Base-by-base conservation (phyloP, 2,888 invertebrate species). In the Ypsolopha sequella region DNA sequence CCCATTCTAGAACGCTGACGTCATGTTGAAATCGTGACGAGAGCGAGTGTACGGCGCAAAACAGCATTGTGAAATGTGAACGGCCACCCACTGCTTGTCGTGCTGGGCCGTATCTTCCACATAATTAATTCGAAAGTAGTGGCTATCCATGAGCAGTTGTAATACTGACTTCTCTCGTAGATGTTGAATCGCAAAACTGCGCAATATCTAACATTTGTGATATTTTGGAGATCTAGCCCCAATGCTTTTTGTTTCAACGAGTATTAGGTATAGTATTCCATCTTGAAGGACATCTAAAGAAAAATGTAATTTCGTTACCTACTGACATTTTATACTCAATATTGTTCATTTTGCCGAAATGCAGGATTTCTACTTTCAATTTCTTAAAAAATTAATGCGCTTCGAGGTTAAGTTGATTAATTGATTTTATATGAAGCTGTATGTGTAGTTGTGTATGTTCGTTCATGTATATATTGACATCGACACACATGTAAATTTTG, bases 51-150 rank as follows among this genome's bases (percentile, higher is more conserved):
- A 74, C 77, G 73, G 69, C 70, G 69, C 77, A 64, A 58, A 70
- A 72, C 78, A 71, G 76, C 74, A 80, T 85, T 86, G 86, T 85
- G 86, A 85, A 85, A 85, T 85, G 85, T 84, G 86, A 82, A 81
- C 79, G 80, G 80, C 80, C 82, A 76, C 79, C 80, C 74, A 84
- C 79, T 78, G 76, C 77, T 76, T 72, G 70, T 71, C 70, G 68
- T 73, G 72, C 69, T 68, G 73, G 69, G 69, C 71, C 70, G 69
- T 65, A 73, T 77, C 75, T 71, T 73, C 65, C 41, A 11, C 24
- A 13, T 72, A 79, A 78, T 75, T 78, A 70, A 72, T 66, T 81
- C 73, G 73, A 80, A 81, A 84, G 78, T 80, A 68, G 82, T 84
- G 85, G 80, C 78, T 77, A 77, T 24, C 24, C 24, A 24, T 72